Conservation (phyloP, 2,888 invertebrate genomes). For the Tenthredo scrophulariae region DNA sequence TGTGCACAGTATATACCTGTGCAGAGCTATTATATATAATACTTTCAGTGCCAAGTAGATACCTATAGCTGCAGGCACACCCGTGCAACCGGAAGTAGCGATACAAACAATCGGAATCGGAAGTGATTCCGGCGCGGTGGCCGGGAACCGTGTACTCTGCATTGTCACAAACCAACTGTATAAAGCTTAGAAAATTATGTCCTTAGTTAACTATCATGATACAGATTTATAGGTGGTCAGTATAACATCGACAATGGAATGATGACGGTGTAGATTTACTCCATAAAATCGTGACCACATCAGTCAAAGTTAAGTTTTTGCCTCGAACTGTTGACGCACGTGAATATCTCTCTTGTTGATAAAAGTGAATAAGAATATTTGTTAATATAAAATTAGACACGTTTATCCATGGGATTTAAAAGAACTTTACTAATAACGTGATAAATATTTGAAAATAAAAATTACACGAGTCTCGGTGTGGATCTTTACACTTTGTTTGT, state of each 20-base stretch:
- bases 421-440: background rate
- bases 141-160: constrained; percentile 66
- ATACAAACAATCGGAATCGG: constrained; percentile 72
- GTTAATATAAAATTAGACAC: background rate
- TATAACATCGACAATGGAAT: background rate
- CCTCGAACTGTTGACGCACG: background rate
- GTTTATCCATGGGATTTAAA: background rate
- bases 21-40: background rate
- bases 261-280: constrained; percentile 30
- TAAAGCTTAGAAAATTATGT: constrained; percentile 65
- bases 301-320: constrained; percentile 25
- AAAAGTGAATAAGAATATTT: background rate
- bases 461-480: background rate
- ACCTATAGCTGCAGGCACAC: constrained; percentile 35
- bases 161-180: constrained; percentile 65
- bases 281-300: constrained; percentile 5
- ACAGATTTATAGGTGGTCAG: constrained; percentile 11
- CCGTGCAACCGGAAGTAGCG: constrained; percentile 65
- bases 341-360: background rate
- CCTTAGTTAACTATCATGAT: constrained; percentile 50
- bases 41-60: constrained; percentile 19
- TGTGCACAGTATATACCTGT: background rate
- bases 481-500: background rate
- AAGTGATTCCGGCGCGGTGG: constrained; percentile 71
- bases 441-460: background rate